Conservation (phyloP, 2,797 vertebrate species). For the Acanthurus leucopareius region DNA sequence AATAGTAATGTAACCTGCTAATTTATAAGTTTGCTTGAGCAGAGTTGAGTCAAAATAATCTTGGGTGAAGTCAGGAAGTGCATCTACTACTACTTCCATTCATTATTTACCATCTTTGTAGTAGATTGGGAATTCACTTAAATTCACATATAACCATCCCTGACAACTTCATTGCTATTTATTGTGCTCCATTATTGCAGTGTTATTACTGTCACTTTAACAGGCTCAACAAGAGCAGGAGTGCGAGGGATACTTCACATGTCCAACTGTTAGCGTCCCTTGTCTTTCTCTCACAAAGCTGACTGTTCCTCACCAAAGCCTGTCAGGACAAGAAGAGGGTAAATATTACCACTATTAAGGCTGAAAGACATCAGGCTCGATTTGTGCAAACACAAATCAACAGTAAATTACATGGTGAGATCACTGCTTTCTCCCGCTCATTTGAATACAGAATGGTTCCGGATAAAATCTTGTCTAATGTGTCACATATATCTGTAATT, state of each 20-base stretch:
- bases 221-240: conserved; percentile 26
- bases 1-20: not conserved
- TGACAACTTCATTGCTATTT: conserved; percentile 47
- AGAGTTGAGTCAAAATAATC: not conserved
- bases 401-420: conserved; percentile 81
- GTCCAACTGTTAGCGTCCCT: conserved; percentile 30
- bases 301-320: conserved; percentile 53
- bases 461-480: conserved; percentile 77
- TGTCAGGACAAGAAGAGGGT: conserved; percentile 63
- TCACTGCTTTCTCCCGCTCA: conserved; percentile 74
- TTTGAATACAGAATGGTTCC: conserved; percentile 75
- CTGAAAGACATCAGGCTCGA: conserved; percentile 75
- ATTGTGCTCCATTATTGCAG: conserved; percentile 12
- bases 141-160: conserved; percentile 14
- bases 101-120: conserved; percentile 11
- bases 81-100: not conserved
- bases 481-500: conserved; percentile 84
- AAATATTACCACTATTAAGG: conserved; percentile 75
- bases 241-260: conserved; percentile 18
- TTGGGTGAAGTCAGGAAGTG: not conserved
- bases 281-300: conserved; percentile 47
- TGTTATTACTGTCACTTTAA: conserved; percentile 45
- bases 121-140: conserved; percentile 4
- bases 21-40: not conserved
- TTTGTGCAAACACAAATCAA: conserved; percentile 80